Conservation (phyloP, 1,140 invertebrate species). For the Drosophila neocordata region DNA sequence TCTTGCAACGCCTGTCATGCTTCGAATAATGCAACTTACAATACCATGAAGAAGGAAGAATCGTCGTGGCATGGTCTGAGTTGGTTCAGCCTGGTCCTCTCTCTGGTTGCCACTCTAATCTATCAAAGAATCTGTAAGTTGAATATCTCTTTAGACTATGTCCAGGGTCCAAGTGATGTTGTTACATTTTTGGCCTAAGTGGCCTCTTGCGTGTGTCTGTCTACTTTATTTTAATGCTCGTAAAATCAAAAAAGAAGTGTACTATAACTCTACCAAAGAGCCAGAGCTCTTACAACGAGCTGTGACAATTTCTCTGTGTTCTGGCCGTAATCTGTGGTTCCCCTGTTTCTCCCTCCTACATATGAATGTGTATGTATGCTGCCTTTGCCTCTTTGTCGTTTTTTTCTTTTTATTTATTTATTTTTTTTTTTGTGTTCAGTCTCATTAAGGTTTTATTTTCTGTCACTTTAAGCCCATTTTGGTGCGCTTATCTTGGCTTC, state of each 20-base stretch:
- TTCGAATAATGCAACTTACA: constrained; percentile 64
- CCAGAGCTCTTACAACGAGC: constrained; percentile 6
- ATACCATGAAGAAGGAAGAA: constrained; percentile 36
- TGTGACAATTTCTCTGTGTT: constrained; percentile 68
- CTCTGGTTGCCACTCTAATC: constrained; percentile 39
- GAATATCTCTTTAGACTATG: constrained; percentile 35
- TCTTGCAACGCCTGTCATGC: constrained; percentile 73
- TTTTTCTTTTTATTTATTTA: not conserved
- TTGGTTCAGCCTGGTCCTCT: not conserved
- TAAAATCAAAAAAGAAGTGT: constrained; percentile 16
- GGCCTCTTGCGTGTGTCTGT: constrained; percentile 65
- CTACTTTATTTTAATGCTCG: constrained; percentile 11
- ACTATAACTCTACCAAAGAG: not conserved
- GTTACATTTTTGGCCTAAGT: constrained; percentile 76
- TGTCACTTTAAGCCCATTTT: constrained; percentile 60
- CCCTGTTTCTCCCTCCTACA: not conserved
- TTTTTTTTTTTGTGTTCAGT: not conserved
- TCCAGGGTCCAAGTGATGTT: constrained; percentile 16
- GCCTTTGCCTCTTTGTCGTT: constrained; percentile 8
- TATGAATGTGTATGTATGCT: not conserved
- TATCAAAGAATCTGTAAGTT: constrained; percentile 62
- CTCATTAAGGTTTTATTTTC: constrained; percentile 65
- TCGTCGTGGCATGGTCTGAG: constrained; percentile 2
- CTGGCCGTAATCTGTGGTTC: constrained; percentile 9
- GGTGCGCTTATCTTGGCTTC: constrained; percentile 47